Conservation (phyloP, 2,113 vertebrate genomes). For the Larimichthys crocea region DNA sequence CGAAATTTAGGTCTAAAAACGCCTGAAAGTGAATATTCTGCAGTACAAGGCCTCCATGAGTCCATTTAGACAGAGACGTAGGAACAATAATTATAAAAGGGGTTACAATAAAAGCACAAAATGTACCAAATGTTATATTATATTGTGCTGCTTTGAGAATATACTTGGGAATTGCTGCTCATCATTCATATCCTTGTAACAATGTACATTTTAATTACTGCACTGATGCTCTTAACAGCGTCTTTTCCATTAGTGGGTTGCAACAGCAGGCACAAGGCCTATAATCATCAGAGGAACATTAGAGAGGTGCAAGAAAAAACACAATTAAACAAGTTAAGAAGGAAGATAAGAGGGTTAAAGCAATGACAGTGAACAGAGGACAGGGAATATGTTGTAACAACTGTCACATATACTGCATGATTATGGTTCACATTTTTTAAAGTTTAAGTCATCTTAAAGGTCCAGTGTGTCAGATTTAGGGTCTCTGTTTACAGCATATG, state of each 20-base stretch:
- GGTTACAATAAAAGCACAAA: not conserved
- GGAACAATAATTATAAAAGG: not conserved
- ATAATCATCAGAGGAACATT: not conserved
- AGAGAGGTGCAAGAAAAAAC: not conserved
- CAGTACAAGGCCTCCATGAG: too few relatives aligned
- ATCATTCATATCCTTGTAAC: not conserved
- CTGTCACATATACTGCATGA: too few relatives aligned
- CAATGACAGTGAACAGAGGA: not conserved
- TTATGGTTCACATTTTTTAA: too few relatives aligned
- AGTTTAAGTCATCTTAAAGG: too few relatives aligned
- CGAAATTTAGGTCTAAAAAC: not conserved
- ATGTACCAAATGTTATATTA: not conserved
- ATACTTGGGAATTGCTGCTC: not conserved
- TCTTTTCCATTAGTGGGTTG: not conserved
- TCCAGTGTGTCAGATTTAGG: too few relatives aligned
- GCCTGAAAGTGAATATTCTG: not conserved
- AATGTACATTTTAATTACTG: conserved; percentile 3
- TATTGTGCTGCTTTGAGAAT: not conserved
- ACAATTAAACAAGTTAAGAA: not conserved
- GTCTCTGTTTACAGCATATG: too few relatives aligned
- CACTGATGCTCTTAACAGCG: not conserved
- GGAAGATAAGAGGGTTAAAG: not conserved
- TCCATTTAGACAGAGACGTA: not conserved
- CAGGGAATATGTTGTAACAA: not conserved
- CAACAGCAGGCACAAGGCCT: not conserved